Evolutionary conservation across 2,797 vertebrate species (phyloP).

Genomic region (Fistularia tabacaria): DNA sequence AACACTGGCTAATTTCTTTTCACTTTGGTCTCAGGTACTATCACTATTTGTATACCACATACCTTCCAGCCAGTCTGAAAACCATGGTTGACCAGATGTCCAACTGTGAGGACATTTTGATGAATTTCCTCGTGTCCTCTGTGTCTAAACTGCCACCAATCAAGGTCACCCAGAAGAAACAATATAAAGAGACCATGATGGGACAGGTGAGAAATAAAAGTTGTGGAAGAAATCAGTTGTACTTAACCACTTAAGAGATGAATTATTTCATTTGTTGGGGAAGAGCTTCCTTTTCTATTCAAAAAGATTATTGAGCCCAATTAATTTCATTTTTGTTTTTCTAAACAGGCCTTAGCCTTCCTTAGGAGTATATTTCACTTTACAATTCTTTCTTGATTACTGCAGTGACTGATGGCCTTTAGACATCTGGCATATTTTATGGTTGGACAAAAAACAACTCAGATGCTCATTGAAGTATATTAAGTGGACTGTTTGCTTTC

Average conservation of each 20-base stretch:
- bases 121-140: conserved; percentile 97
- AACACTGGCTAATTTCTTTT: not conserved
- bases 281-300: too few relatives aligned
- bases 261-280: too few relatives aligned
- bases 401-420: too few relatives aligned
- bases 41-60: conserved; percentile 97
- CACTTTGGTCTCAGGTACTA: conserved; percentile 83
- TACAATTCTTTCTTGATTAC: too few relatives aligned
- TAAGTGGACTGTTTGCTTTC: not conserved
- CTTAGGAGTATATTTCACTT: too few relatives aligned
- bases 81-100: conserved; percentile 97
- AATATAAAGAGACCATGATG: conserved; percentile 99
- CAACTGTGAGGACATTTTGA: conserved; percentile 99
- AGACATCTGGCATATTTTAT: too few relatives aligned
- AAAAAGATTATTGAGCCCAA: not conserved
- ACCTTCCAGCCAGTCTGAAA: conserved; percentile 94
- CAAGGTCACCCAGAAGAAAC: conserved; percentile 99
- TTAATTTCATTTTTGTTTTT: not conserved
- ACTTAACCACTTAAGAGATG: too few relatives aligned
- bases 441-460: too few relatives aligned
- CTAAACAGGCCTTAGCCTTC: too few relatives aligned
- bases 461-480: not conserved
- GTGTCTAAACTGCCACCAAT: conserved; percentile 97
- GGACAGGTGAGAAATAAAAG: conserved; percentile 84
- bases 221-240: too few relatives aligned